Base-by-base conservation (phyloP, 1,140 invertebrate genomes). In the Pectinophora gossypiella region DNA sequence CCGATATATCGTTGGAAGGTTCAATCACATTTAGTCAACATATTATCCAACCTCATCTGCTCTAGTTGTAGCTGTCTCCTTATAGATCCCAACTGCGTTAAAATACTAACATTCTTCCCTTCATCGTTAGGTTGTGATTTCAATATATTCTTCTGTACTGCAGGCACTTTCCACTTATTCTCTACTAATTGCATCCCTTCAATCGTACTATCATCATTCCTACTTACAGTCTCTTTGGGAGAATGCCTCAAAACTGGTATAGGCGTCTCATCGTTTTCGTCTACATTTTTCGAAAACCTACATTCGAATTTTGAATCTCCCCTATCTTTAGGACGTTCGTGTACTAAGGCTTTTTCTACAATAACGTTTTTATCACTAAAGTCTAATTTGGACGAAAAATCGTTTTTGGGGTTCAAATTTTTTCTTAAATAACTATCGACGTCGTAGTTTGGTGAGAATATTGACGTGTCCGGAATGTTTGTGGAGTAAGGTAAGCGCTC, bases 71-170 rank as follows among this genome's bases (percentile, higher is more conserved):
- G 58, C 51, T 90, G 90, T 51, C 88, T 69, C 40, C 90, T 56
- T 47, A 91, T 91, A n/a, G 89, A 89, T 3, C 89, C 90, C 12
- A 91, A 61, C 63, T 91, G 90, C 4, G 89, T 90, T 50, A 91
- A 71, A 54, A 91, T 89, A 67, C 85, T 88, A 7, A 87, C 63
- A 52, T 77, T 76, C 61, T 86, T 88, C 9, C 87, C 88, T 13
- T 87, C 85, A 5, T 87, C 85, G 15, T 76, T 76, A 0, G 81
- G 75, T 16, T 85, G 61, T 56, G 80, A 82, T 62, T 88, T 89
- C 27, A 90, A 54, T 56, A 89, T 89, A 72, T 89, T 90, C 70
- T 89, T 90, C 67, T 90, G 89, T 27, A 90, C 89, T 0, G 76
- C 88, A 0, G 89, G 89, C 20, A 90, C 85, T 64, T 88, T 81